These are phyloP conservation scores for Platynereis dumerilii DNA, from an alignment of 2,888 invertebrate species.

Conservation along the genomic window DNA sequence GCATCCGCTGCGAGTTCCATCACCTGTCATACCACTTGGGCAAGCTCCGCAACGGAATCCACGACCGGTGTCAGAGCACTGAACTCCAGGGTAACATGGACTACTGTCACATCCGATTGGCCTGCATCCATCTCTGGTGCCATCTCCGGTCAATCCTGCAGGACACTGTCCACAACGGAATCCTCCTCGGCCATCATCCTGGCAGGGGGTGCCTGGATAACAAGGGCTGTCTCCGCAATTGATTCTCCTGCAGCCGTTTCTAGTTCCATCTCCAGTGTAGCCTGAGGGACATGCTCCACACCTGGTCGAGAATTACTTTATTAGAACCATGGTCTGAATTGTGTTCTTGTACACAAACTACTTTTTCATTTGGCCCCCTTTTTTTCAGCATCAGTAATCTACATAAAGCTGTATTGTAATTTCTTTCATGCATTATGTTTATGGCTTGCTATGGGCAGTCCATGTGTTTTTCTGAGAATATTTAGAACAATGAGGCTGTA, in stretches of 20 bases:
- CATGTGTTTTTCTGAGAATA: too few relatives aligned
- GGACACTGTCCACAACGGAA: slow-evolving; percentile 72
- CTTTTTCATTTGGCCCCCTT: too few relatives aligned
- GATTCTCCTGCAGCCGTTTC: slow-evolving; percentile 1
- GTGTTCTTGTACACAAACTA: too few relatives aligned
- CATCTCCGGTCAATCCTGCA: slow-evolving; percentile 74
- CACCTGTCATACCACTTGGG: slow-evolving; percentile 75
- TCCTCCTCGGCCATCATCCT: slow-evolving; percentile 27
- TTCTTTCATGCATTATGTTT: too few relatives aligned
- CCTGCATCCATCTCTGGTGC: slow-evolving; percentile 65
- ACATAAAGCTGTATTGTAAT: too few relatives aligned
- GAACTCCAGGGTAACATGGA: slow-evolving; percentile 65
- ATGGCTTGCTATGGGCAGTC: too few relatives aligned
- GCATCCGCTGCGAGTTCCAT: slow-evolving; percentile 66
- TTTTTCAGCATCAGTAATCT: too few relatives aligned
- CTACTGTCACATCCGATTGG: slow-evolving; percentile 16
- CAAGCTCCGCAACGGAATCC: slow-evolving; percentile 68
- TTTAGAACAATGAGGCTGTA: too few relatives aligned
- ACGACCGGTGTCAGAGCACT: slow-evolving; percentile 69
- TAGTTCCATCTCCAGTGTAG: slow-evolving; percentile 19
- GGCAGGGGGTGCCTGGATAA: slow-evolving; percentile 69
- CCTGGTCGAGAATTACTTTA: too few relatives aligned
- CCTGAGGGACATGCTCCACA: slow-evolving; percentile 32
- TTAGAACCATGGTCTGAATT: too few relatives aligned
- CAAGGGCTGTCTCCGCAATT: slow-evolving; percentile 20